A percentile compares a stretch with the other conserved stretches of the same genome.
Conservation (phyloP, 2,888 invertebrate genomes). For the Macrophya annulata region DNA sequence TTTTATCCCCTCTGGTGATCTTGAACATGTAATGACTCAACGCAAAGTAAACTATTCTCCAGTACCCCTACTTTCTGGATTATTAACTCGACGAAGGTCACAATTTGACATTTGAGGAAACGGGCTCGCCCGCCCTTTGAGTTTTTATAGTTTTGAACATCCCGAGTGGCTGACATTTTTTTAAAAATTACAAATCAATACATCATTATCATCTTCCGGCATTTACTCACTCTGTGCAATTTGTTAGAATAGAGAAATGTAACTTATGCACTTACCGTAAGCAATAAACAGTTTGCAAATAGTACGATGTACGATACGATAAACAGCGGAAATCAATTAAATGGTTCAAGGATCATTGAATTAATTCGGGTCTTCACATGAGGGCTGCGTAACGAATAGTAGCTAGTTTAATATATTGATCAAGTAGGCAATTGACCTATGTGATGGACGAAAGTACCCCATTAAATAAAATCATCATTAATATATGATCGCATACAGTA, state of each 20-base stretch:
- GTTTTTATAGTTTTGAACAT: not conserved
- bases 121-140: conserved; percentile 19
- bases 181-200: not conserved
- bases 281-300: not conserved
- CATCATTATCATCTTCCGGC: not conserved
- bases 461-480: not conserved
- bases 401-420: conserved; percentile 10
- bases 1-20: conserved; percentile 31
- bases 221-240: not conserved
- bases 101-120: conserved; percentile 26
- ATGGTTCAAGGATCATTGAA: conserved; percentile 30
- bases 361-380: conserved; percentile 4
- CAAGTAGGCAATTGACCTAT: conserved; percentile 18
- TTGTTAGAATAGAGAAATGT: not conserved
- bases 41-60: conserved; percentile 15
- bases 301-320: not conserved
- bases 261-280: not conserved
- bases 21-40: conserved; percentile 31
- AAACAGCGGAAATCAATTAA: conserved; percentile 9
- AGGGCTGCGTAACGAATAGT: not conserved
- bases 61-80: conserved; percentile 8
- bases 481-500: not conserved
- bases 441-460: conserved; percentile 10
- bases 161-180: not conserved
- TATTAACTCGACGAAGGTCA: conserved; percentile 37